Base-by-base conservation (phyloP, 1,140 invertebrate species). In the Bicyclus anynana region DNA sequence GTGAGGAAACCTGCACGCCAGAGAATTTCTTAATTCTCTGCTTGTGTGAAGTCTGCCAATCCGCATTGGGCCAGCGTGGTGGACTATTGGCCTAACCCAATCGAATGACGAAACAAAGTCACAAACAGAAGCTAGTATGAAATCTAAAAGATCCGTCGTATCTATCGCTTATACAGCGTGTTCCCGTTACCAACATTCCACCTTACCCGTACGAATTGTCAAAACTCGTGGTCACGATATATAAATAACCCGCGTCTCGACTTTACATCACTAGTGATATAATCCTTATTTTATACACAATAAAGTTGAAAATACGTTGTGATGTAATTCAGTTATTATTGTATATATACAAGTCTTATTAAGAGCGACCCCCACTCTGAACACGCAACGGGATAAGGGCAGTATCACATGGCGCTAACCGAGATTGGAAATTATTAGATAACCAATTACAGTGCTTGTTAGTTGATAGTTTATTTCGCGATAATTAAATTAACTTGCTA, bases 311-410 rank as follows among this genome's bases (percentile, higher is more conserved):
- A 62, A 44, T 73, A 7, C 35, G 6, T 42, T n/a, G 5, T 20
- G 37, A 26, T 60, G 37, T 60, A 54, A 35, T 33, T 54, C 59
- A 53, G 65, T 66, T 77, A 70, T 81, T 78, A 77, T 82, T 74
- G 74, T 85, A 80, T 81, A 76, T 83, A 81, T 77, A 23, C 23
- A 71, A 67, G 62, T 71, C 80, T 81, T 84, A 84, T 80, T 84
- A 82, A 82, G 78, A 80, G 71, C 64, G 73, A 78, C 80, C 83
- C 81, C 81, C 79, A 80, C 78, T 78, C 72, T 72, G 46, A 62
- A 64, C 80, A 85, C 77, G 80, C 79, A 78, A 78, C 62, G 46
- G 20, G 27, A 17, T 73, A 65, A 72, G 46, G 20, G 17, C 18
- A 0, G 68, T 62, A 17, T 69, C 55, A 79, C 74, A 84, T 80